These are phyloP conservation scores for Acanthosoma haemorrhoidale DNA, from an alignment of 2,888 invertebrate genomes.

Conservation along the genomic window DNA sequence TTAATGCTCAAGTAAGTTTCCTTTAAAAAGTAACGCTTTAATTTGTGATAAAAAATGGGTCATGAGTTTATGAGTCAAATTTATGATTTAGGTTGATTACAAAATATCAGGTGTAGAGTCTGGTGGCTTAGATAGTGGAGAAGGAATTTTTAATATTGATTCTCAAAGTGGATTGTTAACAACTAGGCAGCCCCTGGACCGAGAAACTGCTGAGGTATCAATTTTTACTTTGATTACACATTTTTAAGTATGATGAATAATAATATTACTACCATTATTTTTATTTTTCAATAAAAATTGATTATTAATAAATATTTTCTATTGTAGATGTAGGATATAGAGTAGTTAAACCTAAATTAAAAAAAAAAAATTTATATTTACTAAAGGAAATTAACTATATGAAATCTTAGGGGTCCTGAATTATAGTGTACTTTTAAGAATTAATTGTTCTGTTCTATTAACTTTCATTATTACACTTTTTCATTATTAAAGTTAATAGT, in stretches of 20 bases:
- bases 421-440: no score
- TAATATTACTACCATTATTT: neutral
- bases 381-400: no score
- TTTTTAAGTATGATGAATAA: no score
- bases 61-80: neutral
- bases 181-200: slow-evolving; percentile 72
- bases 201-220: slow-evolving; percentile 68
- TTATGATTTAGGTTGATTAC: slow-evolving; percentile 59
- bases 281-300: neutral
- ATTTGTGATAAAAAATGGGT: no score
- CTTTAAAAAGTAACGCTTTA: neutral
- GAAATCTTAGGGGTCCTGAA: no score
- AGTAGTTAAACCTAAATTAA: no score
- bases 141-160: slow-evolving; percentile 77
- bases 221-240: no score
- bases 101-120: slow-evolving; percentile 66
- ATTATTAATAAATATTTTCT: neutral
- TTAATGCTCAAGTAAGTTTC: slow-evolving; percentile 70
- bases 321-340: no score
- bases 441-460: no score
- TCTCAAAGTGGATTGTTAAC: slow-evolving; percentile 78
- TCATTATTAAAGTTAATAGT: no score
- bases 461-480: no score
- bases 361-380: no score
- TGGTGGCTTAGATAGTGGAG: slow-evolving; percentile 51